These are phyloP conservation scores for Henicopernis longicauda DNA, from an alignment of 2,113 vertebrate species.

Conservation along the genomic window DNA sequence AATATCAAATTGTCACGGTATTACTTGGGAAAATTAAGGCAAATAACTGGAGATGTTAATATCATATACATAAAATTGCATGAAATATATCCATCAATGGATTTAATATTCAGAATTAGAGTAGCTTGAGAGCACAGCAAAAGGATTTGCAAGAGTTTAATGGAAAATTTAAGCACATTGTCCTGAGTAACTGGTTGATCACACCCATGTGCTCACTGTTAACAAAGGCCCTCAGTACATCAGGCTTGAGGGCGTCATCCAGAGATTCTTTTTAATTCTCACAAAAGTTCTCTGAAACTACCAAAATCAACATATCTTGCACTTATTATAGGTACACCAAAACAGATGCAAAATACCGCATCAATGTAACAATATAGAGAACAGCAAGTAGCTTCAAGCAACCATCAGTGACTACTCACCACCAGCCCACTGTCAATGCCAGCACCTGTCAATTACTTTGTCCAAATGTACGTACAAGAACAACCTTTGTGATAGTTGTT, in stretches of 20 bases:
- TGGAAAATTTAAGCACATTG: background rate
- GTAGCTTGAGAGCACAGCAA: background rate
- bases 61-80: background rate
- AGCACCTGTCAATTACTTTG: background rate
- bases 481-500: background rate
- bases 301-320: background rate
- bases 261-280: background rate
- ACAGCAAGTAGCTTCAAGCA: background rate
- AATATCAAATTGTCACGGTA: background rate
- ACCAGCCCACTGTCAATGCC: background rate
- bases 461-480: rapidly evolving
- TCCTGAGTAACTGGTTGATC: background rate
- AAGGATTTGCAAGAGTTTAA: background rate
- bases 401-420: rapidly evolving
- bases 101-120: background rate
- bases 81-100: background rate
- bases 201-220: background rate
- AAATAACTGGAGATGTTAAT: background rate
- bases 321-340: background rate
- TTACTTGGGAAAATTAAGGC: background rate
- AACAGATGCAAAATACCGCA: background rate
- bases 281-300: background rate
- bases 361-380: rapidly evolving
- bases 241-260: background rate
- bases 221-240: background rate